Evolutionary conservation across 2,888 invertebrate species (phyloP), one percentile per base, ranked within the genome.

Genomic region (Meganola albula): DNA sequence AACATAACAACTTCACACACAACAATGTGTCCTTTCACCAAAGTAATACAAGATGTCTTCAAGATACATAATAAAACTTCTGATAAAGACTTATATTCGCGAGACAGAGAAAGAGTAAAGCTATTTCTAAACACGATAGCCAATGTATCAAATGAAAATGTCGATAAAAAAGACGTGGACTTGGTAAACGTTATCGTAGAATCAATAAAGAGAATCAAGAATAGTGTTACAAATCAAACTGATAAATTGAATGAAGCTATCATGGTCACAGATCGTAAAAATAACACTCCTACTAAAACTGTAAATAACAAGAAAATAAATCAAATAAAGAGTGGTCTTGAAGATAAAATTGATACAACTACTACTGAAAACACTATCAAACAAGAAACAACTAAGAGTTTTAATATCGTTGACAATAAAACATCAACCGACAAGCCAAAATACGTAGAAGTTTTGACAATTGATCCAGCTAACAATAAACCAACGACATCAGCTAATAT

Each of bases 101-200:
- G 68, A 53, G 70, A 72, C 26, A 53, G 74, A 79, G 59, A 89
- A 83, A 58, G 90, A 88, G 73, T 91, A 72, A 53, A 83, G 74
- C 40, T 87, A 85, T 60, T 91, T 20, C 35, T 82, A 6, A 72
- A 88, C 57, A 78, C 89, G 16, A 87, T 89, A 76, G 90, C 90
- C 71, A 80, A 86, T 68, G 58, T 74, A 1, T 66, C 72, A 10
- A 63, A 67, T 27, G 64, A 62, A 16, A 66, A 65, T 26, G 53
- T 58, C 3, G 66, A 74, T 32, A 58, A 58, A 37, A 63, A 63
- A 22, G 72, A 83, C 51, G 80, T 82, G 34, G 73, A 77, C 41
- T 46, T 84, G 34, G 70, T 85, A 1, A 74, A 80, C 34, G 63
- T 72, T 37, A 85, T 85, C 2, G 85, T 85, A 26, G 76, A 72